A percentile compares a stretch with the other conserved stretches of the same genome.
Conservation (phyloP, 1,140 invertebrate genomes). For the Oppia nitens region DNA sequence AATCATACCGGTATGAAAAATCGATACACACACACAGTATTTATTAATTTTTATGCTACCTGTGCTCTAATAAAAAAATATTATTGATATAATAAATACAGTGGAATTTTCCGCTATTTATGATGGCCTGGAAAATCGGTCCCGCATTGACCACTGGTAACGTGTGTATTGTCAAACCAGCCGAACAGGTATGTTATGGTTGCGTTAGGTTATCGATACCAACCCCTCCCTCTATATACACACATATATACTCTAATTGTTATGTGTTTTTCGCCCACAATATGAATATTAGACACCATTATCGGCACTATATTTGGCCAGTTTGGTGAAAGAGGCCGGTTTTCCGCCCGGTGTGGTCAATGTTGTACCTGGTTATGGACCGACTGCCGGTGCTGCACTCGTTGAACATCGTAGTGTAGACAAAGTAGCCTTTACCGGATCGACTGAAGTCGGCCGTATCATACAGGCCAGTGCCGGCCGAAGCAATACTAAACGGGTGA, state of each 20-base stretch:
- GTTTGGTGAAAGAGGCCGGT: slow-evolving; percentile 19
- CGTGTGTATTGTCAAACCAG: slow-evolving; percentile 36
- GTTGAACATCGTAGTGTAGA: slow-evolving; percentile 34
- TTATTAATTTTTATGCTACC: too few species aligned
- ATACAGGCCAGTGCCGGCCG: slow-evolving; percentile 53
- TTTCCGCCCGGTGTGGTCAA: slow-evolving; percentile 31
- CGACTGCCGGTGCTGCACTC: slow-evolving; percentile 16
- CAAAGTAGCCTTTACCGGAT: slow-evolving; percentile 75
- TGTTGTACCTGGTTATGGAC: slow-evolving; percentile 26
- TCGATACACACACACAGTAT: too few species aligned
- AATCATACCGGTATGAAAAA: slow-evolving; percentile 34
- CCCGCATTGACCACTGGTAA: slow-evolving; percentile 38
- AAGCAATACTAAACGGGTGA: slow-evolving; percentile 58
- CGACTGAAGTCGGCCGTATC: slow-evolving; percentile 45
- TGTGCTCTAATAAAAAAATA: too few species aligned
- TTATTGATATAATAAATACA: too few species aligned
- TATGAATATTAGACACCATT: too few species aligned
- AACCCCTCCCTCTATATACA: too few species aligned
- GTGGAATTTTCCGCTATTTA: slow-evolving; percentile 41
- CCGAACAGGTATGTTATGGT: too few species aligned
- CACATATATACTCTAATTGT: too few species aligned
- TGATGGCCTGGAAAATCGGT: slow-evolving; percentile 31
- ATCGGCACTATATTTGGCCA: slow-evolving; percentile 34
- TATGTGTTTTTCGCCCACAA: too few species aligned
- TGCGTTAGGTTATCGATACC: too few species aligned